Conservation (phyloP, 1,140 invertebrate genomes). For the Papilio machaon region DNA sequence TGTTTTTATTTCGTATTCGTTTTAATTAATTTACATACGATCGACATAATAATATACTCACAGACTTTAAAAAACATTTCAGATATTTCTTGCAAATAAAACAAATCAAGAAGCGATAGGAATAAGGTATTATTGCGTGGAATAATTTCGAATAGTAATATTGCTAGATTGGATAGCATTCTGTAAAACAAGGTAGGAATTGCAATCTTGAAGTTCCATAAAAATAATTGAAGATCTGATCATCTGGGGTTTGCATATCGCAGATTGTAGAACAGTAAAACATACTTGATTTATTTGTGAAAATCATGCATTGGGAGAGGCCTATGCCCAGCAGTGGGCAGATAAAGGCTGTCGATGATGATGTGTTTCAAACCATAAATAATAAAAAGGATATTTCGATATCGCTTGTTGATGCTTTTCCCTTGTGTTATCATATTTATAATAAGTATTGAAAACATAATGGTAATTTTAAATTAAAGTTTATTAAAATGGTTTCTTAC, state of each 20-base stretch:
- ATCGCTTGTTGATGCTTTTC: no score
- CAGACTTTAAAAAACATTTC: not conserved
- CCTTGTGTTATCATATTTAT: no score
- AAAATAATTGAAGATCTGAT: not conserved
- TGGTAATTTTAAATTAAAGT: no score
- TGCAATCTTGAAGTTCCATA: not conserved
- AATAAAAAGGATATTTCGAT: no score
- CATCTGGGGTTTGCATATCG: not conserved
- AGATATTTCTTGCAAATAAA: no score
- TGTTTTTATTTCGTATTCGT: conserved; percentile 1
- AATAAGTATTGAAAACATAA: no score
- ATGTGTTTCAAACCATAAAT: no score
- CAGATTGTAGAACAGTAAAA: not conserved
- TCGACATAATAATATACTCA: not conserved
- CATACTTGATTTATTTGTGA: not conserved
- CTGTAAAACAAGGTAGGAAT: not conserved
- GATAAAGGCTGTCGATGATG: no score
- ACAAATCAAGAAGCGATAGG: no score
- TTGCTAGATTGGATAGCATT: not conserved
- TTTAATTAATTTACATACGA: not conserved
- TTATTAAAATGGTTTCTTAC: no score
- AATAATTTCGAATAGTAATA: not conserved
- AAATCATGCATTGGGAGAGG: not conserved
- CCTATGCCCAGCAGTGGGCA: no score
- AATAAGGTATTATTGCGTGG: not conserved